Conservation (phyloP, 2,113 vertebrate genomes). For the Gasterosteus aculeatus region DNA sequence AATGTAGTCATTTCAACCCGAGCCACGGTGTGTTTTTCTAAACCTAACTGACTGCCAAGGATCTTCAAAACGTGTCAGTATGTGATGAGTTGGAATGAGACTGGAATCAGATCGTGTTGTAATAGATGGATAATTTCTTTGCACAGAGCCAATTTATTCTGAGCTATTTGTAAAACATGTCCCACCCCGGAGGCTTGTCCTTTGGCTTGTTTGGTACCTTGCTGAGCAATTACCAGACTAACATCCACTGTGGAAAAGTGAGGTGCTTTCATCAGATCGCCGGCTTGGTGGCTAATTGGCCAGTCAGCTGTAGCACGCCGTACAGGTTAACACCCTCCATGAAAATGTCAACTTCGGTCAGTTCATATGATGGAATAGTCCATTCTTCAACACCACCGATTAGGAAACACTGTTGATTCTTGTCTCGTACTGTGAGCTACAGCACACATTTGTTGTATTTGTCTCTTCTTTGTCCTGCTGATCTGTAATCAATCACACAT, state of each 20-base stretch:
- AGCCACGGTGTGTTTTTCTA: background rate
- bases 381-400: background rate
- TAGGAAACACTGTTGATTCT: background rate
- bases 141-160: background rate
- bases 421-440: background rate
- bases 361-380: background rate
- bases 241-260: background rate
- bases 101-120: background rate
- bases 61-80: background rate
- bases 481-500: background rate
- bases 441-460: background rate
- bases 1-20: background rate
- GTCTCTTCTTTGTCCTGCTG: background rate
- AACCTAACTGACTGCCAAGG: background rate
- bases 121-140: background rate
- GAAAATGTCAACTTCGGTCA: background rate
- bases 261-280: background rate
- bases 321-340: conserved; percentile 2
- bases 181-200: too few relatives aligned
- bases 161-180: background rate
- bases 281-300: background rate
- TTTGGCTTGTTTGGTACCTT: too few relatives aligned
- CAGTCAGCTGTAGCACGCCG: background rate
- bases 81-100: background rate
- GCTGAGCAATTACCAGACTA: conserved; percentile 16